Conservation (phyloP, 2,888 invertebrate genomes). For the Meghimatium bilineatum region DNA sequence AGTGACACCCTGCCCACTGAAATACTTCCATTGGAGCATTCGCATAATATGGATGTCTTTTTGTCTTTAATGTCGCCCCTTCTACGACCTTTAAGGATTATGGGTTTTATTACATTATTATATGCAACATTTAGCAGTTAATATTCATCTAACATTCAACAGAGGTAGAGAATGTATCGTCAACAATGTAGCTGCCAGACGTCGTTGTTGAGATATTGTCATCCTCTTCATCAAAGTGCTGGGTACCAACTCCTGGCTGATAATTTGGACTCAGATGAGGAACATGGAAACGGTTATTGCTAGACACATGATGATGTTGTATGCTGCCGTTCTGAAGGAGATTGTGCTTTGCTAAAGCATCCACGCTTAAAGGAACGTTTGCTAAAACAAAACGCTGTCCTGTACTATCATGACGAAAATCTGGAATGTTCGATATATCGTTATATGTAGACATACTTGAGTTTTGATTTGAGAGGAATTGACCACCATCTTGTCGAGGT, state of each 20-base stretch:
- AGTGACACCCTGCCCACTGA: too few species aligned
- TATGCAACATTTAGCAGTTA: too few species aligned
- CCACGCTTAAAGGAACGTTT: constrained; percentile 26
- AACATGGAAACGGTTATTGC: background rate
- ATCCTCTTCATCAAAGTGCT: constrained; percentile 48
- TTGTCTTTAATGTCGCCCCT: too few species aligned
- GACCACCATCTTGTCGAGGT: background rate
- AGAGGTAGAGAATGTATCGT: constrained; percentile 43
- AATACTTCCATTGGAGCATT: too few species aligned
- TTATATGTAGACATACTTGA: too few species aligned
- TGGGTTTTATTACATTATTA: too few species aligned
- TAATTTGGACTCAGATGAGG: background rate
- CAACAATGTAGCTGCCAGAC: constrained; percentile 55
- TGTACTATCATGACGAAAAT: too few species aligned
- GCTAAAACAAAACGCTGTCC: background rate
- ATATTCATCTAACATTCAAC: constrained; percentile 37
- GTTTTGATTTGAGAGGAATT: background rate
- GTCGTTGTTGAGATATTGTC: constrained; percentile 49
- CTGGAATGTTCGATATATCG: background rate
- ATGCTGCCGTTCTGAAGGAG: background rate
- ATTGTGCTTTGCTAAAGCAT: constrained; percentile 34
- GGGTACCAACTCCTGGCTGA: constrained; percentile 14
- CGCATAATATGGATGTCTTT: too few species aligned
- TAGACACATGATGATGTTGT: background rate
- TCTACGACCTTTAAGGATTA: too few species aligned